Percentiles rank a stretch among this genome's conserved stretches.
Conservation (phyloP, 2,113 vertebrate genomes). For the Origma solitaria region DNA sequence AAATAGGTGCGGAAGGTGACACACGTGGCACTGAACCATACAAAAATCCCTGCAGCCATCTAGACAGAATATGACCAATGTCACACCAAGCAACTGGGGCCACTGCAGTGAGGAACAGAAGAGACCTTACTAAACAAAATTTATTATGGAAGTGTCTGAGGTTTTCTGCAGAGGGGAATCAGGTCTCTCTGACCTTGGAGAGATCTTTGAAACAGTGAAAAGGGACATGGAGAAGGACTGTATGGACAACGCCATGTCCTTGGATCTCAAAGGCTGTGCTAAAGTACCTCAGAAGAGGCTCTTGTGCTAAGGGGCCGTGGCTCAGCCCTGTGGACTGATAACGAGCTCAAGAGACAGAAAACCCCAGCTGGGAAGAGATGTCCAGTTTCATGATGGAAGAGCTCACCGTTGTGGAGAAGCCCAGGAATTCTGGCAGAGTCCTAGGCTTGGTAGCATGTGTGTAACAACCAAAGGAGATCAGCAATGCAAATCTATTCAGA, state of each 20-base stretch:
- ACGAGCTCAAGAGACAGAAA: background rate
- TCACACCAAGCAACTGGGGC: background rate
- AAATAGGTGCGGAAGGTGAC: background rate
- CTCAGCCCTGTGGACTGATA: background rate
- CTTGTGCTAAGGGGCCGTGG: background rate
- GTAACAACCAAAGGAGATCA: background rate
- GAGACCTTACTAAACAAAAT: background rate
- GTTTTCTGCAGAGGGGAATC: background rate
- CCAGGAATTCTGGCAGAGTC: background rate
- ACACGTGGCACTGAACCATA: background rate
- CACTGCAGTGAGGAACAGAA: background rate
- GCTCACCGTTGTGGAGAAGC: background rate
- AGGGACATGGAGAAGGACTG: background rate
- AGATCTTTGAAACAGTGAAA: background rate
- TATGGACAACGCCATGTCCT: background rate
- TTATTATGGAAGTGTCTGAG: background rate
- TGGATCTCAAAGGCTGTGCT: background rate
- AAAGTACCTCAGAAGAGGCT: background rate
- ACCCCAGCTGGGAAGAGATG: background rate
- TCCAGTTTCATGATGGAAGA: background rate
- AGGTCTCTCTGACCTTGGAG: background rate
- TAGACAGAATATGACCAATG: background rate
- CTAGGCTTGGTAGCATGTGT: background rate
- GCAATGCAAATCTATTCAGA: background rate
- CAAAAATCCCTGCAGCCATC: background rate